phyloP scores from a whole-genome alignment of 2,888 invertebrate genomes.

The Spodoptera littoralis region DNA sequence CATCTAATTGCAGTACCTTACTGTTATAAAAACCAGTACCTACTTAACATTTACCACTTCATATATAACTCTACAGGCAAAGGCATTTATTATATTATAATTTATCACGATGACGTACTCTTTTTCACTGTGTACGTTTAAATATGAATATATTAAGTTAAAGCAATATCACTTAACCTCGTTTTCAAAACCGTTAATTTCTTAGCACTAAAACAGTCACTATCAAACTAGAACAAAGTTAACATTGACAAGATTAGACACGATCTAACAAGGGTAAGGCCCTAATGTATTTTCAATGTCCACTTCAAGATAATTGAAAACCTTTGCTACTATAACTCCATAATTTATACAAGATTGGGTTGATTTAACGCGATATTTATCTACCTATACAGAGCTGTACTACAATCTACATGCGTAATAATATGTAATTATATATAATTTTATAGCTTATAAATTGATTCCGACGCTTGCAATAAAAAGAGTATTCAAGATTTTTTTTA shows the following conservation, averaged over 20 bases:
- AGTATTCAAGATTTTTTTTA: not conserved
- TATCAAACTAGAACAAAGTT: conserved; percentile 9
- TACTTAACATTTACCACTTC: too few relatives aligned
- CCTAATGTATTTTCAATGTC: conserved; percentile 49
- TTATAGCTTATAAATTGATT: conserved; percentile 42
- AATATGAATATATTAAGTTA: too few relatives aligned
- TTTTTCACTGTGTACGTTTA: too few relatives aligned
- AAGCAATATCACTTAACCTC: too few relatives aligned
- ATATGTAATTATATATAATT: conserved; percentile 27
- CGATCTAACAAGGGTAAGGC: conserved; percentile 27
- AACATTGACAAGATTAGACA: conserved; percentile 32
- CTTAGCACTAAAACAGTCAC: conserved; percentile 1
- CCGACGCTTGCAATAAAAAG: conserved; percentile 9
- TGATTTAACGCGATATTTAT: conserved; percentile 21
- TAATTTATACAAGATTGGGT: conserved; percentile 32
- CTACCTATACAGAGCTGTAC: conserved; percentile 6
- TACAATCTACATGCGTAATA: conserved; percentile 20
- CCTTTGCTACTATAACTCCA: conserved; percentile 24
- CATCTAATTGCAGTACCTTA: too few relatives aligned
- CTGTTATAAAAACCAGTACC: too few relatives aligned
- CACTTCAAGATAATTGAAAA: conserved; percentile 47
- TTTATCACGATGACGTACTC: too few relatives aligned
- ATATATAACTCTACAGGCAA: too few relatives aligned
- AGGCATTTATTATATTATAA: too few relatives aligned
- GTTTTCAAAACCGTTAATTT: not conserved